A percentile compares a stretch with the other conserved stretches of the same genome.
phyloP scores from a whole-genome alignment of 1,140 invertebrate species.

The Drosophila lini region DNA sequence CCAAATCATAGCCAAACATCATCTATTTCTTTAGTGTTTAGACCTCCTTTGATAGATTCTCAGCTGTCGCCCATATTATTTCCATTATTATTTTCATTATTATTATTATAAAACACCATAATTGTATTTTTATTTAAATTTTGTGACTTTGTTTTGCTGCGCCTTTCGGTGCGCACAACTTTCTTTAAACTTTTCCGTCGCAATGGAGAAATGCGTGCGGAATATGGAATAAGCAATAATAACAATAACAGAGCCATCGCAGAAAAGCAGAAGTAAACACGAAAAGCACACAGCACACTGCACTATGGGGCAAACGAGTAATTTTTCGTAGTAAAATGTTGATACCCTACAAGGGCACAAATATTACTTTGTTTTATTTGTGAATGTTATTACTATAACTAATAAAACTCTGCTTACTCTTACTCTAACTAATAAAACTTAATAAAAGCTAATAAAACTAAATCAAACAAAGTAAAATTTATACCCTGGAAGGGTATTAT shows the following conservation, averaged over 20 bases:
- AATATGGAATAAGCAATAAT: constrained; percentile 48
- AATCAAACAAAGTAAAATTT: too few species aligned
- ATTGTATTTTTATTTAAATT: constrained; percentile 37
- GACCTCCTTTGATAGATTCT: background rate
- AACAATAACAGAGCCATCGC: constrained; percentile 4
- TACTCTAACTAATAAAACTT: too few species aligned
- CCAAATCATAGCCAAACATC: background rate
- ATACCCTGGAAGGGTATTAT: too few species aligned
- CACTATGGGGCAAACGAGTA: too few species aligned
- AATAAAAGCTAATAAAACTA: too few species aligned
- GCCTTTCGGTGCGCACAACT: constrained; percentile 28
- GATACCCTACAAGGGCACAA: too few species aligned
- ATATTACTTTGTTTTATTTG: too few species aligned
- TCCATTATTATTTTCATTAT: constrained; percentile 3
- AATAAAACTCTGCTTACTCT: too few species aligned
- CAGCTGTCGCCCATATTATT: background rate
- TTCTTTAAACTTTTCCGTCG: constrained; percentile 50
- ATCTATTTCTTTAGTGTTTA: background rate
- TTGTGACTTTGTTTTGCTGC: constrained; percentile 20
- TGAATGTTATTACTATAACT: too few species aligned
- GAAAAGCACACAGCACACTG: background rate
- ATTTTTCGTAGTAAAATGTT: too few species aligned
- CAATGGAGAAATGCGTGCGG: constrained; percentile 29
- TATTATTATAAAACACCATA: constrained; percentile 20
- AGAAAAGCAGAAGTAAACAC: background rate